Base-by-base conservation (phyloP, 2,888 invertebrate genomes). In the Parapristionchus giblindavisi region DNA sequence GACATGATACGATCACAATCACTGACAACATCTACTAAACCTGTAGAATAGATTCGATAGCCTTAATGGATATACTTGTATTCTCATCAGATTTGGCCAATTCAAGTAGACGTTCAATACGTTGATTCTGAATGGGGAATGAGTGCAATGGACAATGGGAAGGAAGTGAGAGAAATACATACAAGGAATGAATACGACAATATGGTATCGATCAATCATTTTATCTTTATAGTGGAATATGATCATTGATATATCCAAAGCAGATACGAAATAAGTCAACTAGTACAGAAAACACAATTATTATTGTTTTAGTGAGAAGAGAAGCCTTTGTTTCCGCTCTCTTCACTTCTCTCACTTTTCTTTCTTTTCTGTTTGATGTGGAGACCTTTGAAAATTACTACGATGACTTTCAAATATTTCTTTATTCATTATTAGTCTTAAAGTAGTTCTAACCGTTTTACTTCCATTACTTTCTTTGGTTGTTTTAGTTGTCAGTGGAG, bases 51-150 rank as follows among this genome's bases (percentile, higher is more conserved):
- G 75, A 79, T 56, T 80, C 78, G n/a, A 82, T 36, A 14, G 79
- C 80, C 48, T 78, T 78, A 29, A 82, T 77, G 3, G 82, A 80
- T 8, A 82, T 75, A 54, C 66, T 75, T 27, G 78, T 80, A 58
- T 77, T 77, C 32, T 81, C 78, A n/a, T 77, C 74, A 5, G 71
- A 70, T 68, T 77, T 78, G 6, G 79, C 82, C 8, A 75, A 70
- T 17, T 77, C 73, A 11, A 82, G 71, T 72, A 82, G 72, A 51
- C 77, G 74, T 52, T 80, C 77, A 32, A 82, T 76, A 8, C 78
- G 66, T 36, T 77, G 68, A 88, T 79, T 73, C 17, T 76, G 77
- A 27, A 66, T 56, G 40, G 34, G 27, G 34, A 34, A 27, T 3
- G 29, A n/a, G 68, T 21, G 51, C 21, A 48, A 29, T 11, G 38